Base-by-base conservation (phyloP, 2,113 vertebrate genomes). In the Nycticorax nycticorax region DNA sequence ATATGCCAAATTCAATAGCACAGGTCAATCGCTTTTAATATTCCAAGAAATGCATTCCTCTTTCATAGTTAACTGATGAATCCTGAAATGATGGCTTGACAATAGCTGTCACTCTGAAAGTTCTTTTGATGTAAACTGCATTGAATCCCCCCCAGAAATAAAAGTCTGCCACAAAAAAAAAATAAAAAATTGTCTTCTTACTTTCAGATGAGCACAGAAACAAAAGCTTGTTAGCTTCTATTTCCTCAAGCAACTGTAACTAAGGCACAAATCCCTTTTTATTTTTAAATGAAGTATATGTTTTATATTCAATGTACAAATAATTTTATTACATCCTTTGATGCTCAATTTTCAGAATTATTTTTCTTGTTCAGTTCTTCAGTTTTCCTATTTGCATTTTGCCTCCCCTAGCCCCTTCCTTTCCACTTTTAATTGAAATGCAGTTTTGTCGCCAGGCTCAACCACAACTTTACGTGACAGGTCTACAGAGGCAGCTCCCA, bases 21-120 rank as follows among this genome's bases (percentile, higher is more conserved):
- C 14, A 28, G 0, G 22, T 72, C 89, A 94, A 43, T 85, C 78
- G 88, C 19, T 69, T 83, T 2, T 1, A 4, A 0, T 85, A 88
- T 68, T 88, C 85, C 79, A 92, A 71, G 52, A 73, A 67, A 91
- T 82, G 12, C 24, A 20, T 48, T 87, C 23, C 39, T 81, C 52
- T 88, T 88, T 62, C 2, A 3, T 4, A 95, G 48, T 41, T 73
- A 87, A 33, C 16, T 88, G 81, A 87, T 68, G 57, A 89, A 88
- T 68, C 53, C 39, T 28, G 11, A 89, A 95, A 89, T 30, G 62
- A 91, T 23, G 69, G 69, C 32, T 94, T 4, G 17, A 85, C 69
- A 96, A 91, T n/a, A 85, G 35, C 87, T 95, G 96, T 89, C 87
- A 76, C 56, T 45, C 92, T 92, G 56, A 28, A 84, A 81, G 91